Base-by-base conservation (phyloP, 2,797 vertebrate genomes). In the Apogon hyalosoma region DNA sequence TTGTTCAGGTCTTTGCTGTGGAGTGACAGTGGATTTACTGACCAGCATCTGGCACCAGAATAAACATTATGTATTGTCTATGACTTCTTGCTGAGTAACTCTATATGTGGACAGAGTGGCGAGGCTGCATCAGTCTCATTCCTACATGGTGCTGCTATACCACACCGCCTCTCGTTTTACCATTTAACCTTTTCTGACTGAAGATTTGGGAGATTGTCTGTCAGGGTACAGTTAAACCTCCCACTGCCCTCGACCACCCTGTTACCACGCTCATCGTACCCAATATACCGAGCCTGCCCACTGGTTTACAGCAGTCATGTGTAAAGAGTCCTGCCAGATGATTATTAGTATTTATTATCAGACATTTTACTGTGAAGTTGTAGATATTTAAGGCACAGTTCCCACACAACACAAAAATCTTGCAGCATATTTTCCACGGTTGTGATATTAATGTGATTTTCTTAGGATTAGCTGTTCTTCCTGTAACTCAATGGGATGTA, bases 191-290 rank as follows among this genome's bases (percentile, higher is more conserved):
- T 79, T 60, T 50, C 62, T 71, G 69, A 52, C 13, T 28, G 63
- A 60, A 56, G 49, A 73, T 77, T 69, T 72, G 47, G 47, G 61
- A 60, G 73, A 78, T 59, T 58, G 63, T 56, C 54, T 42, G 63
- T n/a, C 48, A 39, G 75, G 59, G 79, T 52, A 79, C 84, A 87
- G 83, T 85, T 86, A 85, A 86, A 86, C 79, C 87, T 75, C 40
- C 63, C 59, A 8, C 56, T 54, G 55, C 16, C 54, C 62, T 50
- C 63, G 42, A 16, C 7, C 41, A 33, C 24, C 13, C 54, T 50
- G 31, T 60, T 63, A 19, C 16, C 11, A 41, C 13, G 14, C 16
- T 54, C 39, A 9, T 11, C 2, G 1, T 40, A 33, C 31, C 31
- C 7, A 33, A 8, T 33, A 7, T 33, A 33, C 6, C 6, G 31